These are phyloP conservation scores for Calliopum simillimum DNA, from an alignment of 2,888 invertebrate genomes.

Conservation along the genomic window DNA sequence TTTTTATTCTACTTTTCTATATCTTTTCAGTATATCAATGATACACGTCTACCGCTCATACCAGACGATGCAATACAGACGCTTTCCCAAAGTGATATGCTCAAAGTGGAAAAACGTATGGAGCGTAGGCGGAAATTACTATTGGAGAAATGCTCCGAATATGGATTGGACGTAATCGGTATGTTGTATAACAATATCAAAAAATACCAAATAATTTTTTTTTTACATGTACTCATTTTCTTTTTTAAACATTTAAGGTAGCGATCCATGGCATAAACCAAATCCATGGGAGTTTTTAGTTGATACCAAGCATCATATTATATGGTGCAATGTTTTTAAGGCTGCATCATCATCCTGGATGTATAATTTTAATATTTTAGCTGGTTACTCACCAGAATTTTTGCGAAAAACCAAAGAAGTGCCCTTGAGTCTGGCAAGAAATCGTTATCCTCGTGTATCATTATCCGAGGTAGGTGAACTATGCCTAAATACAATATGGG, in stretches of 20 bases:
- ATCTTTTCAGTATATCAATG: constrained; percentile 62
- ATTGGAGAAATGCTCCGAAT: constrained; percentile 64
- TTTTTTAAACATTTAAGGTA: constrained; percentile 53
- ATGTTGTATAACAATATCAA: constrained; percentile 28
- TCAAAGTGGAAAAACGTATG: constrained; percentile 66
- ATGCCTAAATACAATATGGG: too few species aligned
- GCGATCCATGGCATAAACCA: constrained; percentile 71
- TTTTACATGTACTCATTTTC: not conserved
- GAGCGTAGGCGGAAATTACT: constrained; percentile 63
- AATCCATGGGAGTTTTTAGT: constrained; percentile 90
- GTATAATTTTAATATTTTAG: constrained; percentile 89
- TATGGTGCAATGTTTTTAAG: constrained; percentile 87
- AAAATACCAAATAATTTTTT: not conserved
- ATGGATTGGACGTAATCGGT: constrained; percentile 65
- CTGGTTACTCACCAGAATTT: constrained; percentile 83
- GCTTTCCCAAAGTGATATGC: constrained; percentile 64
- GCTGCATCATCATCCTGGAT: constrained; percentile 93
- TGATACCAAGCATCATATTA: constrained; percentile 81
- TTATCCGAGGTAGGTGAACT: constrained; percentile 72
- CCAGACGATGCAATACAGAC: constrained; percentile 65
- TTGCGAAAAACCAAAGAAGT: constrained; percentile 82
- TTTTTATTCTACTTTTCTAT: too few species aligned
- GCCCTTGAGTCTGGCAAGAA: constrained; percentile 81
- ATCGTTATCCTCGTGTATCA: constrained; percentile 82
- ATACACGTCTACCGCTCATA: constrained; percentile 64